Percentiles rank a stretch among this genome's conserved stretches.
These are phyloP conservation scores for Ophiodon elongatus DNA, from an alignment of 2,113 vertebrate genomes.

Conservation along the genomic window DNA sequence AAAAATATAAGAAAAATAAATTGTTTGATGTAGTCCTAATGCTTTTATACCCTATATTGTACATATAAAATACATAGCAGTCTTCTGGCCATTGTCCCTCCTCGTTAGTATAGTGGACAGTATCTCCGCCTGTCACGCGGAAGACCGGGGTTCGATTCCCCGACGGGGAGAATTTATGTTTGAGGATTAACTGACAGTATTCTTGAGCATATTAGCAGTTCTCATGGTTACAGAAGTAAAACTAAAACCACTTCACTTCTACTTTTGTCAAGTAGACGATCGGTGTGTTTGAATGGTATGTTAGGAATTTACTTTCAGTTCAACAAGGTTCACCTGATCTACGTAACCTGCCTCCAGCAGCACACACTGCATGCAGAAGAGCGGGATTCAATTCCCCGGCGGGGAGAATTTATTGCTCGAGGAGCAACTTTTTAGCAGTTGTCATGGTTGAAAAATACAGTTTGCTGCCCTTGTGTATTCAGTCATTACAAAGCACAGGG, in stretches of 20 bases:
- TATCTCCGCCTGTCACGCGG: constrained; percentile 39
- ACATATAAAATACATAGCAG: not conserved
- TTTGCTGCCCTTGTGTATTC: no score
- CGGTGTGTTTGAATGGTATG: no score
- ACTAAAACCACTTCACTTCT: not conserved
- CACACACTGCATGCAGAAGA: constrained; percentile 1
- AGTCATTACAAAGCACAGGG: no score
- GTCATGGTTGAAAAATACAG: no score
- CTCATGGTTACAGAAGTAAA: not conserved
- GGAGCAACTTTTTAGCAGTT: no score
- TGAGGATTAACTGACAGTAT: no score
- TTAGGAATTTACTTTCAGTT: no score
- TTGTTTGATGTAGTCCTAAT: not conserved
- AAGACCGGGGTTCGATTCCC: constrained; percentile 38
- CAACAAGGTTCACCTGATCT: no score
- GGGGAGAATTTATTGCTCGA: not conserved
- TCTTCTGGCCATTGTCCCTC: not conserved
- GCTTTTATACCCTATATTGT: no score
- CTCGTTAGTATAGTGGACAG: constrained; percentile 49
- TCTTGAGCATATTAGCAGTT: not conserved
- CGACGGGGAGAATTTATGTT: not conserved
- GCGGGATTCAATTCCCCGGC: constrained; percentile 29
- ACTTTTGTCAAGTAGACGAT: not conserved
- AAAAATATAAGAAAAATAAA: no score
- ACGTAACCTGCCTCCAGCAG: no score